Base-by-base conservation (phyloP, 2,797 vertebrate species). In the Fistularia commersonii region DNA sequence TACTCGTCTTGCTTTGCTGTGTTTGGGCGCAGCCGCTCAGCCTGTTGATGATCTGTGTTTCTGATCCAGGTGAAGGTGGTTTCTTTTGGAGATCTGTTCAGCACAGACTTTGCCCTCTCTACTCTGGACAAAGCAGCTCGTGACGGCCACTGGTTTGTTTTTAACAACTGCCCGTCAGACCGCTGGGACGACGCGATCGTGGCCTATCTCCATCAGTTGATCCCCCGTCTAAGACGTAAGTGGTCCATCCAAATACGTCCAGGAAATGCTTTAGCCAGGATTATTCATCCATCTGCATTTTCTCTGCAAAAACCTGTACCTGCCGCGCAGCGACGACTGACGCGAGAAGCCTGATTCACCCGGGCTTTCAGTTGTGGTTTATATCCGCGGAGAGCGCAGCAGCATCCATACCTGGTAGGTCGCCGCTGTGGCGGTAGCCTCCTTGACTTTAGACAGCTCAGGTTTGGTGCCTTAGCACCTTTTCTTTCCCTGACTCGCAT, bases 111-210 rank as follows among this genome's bases (percentile, higher is more conserved):
- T 1, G 51, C 91, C 36, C 66, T 88, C 32, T 72, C 70, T n/a
- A 42, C 55, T 0, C 64, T 96, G 41, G 46, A 53, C 8, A 49
- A 48, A 41, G 86, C 91, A 38, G 75, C 77, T 52, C 49, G 39
- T 2, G 72, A 88, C 0, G 93, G 93, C 8, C 81, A 87, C 51
- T 95, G 94, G 94, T 52, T 95, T 61, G 90, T 95, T 42, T 84
- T 95, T 8, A 87, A 90, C 74, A 88, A 89, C 81, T 92, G 91
- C 69, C 80, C 92, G 58, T 53, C 93, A 57, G 61, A 89, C 10
- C 61, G 43, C 10, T 93, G 92, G 92, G 87, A 93, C 2, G 54
- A 57, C 0, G 66, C 84, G 23, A 69, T 94, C 9, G 39, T 89
- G 36, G 53, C 57, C 45, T 55, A 36, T 8, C 44, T 93, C 38